phyloP scores from a whole-genome alignment of 2,113 vertebrate species.

The Phycodurus eques region DNA sequence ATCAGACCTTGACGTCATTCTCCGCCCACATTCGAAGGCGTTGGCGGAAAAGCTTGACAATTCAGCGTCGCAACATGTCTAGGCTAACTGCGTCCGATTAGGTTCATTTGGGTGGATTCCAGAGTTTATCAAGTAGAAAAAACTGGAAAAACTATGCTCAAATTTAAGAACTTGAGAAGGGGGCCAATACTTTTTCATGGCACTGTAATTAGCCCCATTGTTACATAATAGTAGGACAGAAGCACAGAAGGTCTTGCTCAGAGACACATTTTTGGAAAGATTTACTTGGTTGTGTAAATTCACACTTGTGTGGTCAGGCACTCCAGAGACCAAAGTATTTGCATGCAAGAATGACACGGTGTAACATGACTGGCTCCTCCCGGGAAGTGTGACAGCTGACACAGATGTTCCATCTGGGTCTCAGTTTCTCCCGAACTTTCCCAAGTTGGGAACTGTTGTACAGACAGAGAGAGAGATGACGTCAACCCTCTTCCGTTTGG shows the following conservation, averaged over 20 bases:
- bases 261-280: not conserved
- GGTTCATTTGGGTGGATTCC: too few species aligned
- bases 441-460: conserved; percentile 35
- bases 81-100: too few species aligned
- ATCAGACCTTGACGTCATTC: not conserved
- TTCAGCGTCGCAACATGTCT: too few species aligned
- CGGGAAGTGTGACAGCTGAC: conserved; percentile 16
- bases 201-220: not conserved
- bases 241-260: too few species aligned
- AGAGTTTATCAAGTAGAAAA: too few species aligned
- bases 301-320: not conserved
- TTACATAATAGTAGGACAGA: too few species aligned
- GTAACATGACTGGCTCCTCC: not conserved
- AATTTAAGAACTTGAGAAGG: too few species aligned
- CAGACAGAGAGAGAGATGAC: conserved; percentile 24
- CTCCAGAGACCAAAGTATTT: too few species aligned
- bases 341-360: not conserved
- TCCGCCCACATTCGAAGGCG: not conserved
- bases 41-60: not conserved
- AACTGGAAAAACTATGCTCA: too few species aligned
- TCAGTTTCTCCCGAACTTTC: conserved; percentile 42
- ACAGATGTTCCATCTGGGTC: conserved; percentile 49
- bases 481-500: conserved; percentile 24
- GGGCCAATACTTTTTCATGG: too few species aligned
- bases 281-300: not conserved